phyloP scores from a whole-genome alignment of 2,113 vertebrate species.

The Ovis aries region ARS-UI_Ramb_v3.0 NC_056077.1:11313001-11313500 shows the following conservation, averaged over 20 bases:
- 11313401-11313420: background rate
- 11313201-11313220: background rate
- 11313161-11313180: fast-evolving
- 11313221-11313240: background rate
- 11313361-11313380: background rate
- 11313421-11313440: background rate
- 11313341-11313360: background rate
- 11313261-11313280: too few species aligned
- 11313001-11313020: background rate
- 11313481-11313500: too few species aligned
- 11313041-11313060: background rate
- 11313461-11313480: background rate
- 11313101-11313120: background rate
- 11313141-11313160: fast-evolving
- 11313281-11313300: background rate
- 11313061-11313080: background rate
- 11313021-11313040: background rate
- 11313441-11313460: background rate
- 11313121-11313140: background rate
- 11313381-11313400: background rate
- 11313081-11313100: background rate
- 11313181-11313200: background rate
- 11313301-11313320: background rate
- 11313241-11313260: background rate
- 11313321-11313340: background rate